Conservation (phyloP, 2,888 invertebrate species). For the Sarcophaga variegata region DNA sequence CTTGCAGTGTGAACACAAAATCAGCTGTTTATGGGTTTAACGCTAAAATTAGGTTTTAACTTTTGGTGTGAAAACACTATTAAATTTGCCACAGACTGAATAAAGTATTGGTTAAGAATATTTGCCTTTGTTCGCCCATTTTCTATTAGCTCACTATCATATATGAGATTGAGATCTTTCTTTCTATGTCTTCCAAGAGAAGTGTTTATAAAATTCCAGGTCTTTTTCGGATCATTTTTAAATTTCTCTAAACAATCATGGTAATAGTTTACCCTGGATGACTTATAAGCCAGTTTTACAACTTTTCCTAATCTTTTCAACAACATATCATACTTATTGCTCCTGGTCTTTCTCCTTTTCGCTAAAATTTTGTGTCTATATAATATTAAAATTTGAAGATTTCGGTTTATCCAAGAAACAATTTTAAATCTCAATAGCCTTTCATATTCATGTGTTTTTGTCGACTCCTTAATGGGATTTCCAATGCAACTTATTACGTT, state of each 20-base stretch:
- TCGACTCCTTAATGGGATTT: neutral
- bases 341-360: conserved; percentile 1
- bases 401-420: neutral
- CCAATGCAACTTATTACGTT: too few relatives aligned
- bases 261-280: conserved; percentile 4
- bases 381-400: conserved; percentile 1
- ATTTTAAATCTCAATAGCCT: conserved; percentile 12
- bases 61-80: too few relatives aligned
- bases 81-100: neutral
- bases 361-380: neutral
- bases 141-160: neutral
- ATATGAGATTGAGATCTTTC: neutral
- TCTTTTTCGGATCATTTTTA: conserved; percentile 11
- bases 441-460: neutral
- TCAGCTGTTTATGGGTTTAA: too few relatives aligned
- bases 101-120: neutral
- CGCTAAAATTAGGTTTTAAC: too few relatives aligned
- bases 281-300: neutral
- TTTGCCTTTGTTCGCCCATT: neutral
- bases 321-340: neutral
- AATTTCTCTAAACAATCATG: neutral
- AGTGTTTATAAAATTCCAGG: conserved; percentile 21
- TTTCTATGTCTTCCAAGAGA: neutral
- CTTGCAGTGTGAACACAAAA: too few relatives aligned
- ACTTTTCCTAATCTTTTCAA: neutral